A percentile compares a stretch with the other conserved stretches of the same genome.
phyloP scores from a whole-genome alignment of 2,797 vertebrate species.

The Etheostoma perlongum region DNA sequence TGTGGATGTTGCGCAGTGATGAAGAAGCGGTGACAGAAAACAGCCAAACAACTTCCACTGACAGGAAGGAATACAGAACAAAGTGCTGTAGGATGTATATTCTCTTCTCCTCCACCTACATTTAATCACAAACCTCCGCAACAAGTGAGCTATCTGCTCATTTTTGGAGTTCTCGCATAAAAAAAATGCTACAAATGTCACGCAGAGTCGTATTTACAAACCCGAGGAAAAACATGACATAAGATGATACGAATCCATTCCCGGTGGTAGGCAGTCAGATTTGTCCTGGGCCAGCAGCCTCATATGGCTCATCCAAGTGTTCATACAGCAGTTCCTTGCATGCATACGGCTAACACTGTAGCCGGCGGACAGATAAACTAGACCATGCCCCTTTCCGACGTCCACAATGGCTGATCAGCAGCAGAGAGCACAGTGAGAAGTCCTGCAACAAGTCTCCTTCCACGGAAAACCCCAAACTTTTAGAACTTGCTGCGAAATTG shows the following conservation, averaged over 20 bases:
- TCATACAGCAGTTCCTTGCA: conserved; percentile 21
- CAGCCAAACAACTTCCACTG: conserved; percentile 7
- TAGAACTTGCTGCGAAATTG: neutral
- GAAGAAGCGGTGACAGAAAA: conserved; percentile 6
- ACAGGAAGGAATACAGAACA: neutral
- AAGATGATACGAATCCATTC: conserved; percentile 22
- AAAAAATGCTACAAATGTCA: neutral
- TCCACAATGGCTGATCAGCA: conserved; percentile 47
- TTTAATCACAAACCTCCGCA: conserved; percentile 10
- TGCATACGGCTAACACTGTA: neutral
- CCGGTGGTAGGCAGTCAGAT: neutral
- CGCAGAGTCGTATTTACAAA: conserved; percentile 1
- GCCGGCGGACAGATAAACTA: conserved; percentile 14
- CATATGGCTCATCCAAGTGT: conserved; percentile 41
- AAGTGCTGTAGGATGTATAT: neutral
- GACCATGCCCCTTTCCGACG: conserved; percentile 38
- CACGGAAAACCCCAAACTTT: neutral
- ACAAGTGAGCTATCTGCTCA: conserved; percentile 9
- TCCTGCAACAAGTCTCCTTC: conserved; percentile 28
- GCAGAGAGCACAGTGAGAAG: neutral
- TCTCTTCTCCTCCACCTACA: neutral
- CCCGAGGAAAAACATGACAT: neutral
- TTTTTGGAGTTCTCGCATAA: neutral
- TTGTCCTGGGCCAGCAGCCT: conserved; percentile 17
- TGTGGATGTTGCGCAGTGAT: neutral